Conservation (phyloP, 2,888 invertebrate species). For the Tethea ocularis region DNA sequence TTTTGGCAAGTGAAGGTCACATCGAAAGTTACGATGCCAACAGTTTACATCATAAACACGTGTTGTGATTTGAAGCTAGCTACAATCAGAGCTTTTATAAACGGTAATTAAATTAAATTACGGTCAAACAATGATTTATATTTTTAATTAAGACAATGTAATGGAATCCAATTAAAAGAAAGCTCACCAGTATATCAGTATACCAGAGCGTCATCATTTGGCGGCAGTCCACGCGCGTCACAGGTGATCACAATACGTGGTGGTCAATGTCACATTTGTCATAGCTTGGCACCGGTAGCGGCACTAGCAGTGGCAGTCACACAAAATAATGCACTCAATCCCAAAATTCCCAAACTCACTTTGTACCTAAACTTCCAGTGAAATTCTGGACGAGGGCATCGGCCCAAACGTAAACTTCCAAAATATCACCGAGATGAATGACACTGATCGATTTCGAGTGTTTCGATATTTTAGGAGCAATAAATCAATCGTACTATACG, state of each 20-base stretch:
- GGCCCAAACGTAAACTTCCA: conserved; percentile 50
- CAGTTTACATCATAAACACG: neutral
- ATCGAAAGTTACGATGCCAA: neutral
- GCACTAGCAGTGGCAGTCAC: conserved; percentile 19
- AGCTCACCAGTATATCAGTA: conserved; percentile 79
- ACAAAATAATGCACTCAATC: conserved; percentile 56
- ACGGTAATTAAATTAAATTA: neutral
- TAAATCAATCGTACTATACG: conserved; percentile 41
- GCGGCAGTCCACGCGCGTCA: conserved; percentile 75
- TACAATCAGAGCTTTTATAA: neutral
- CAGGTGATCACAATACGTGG: conserved; percentile 54
- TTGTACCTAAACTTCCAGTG: conserved; percentile 37
- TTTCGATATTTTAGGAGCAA: conserved; percentile 28
- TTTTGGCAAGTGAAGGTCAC: neutral
- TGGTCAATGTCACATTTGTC: conserved; percentile 69
- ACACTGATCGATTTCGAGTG: conserved; percentile 38
- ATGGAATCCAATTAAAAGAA: conserved; percentile 25
- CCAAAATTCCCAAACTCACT: conserved; percentile 27
- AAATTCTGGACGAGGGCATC: conserved; percentile 49
- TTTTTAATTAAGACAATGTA: conserved; percentile 6
- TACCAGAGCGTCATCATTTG: conserved; percentile 82
- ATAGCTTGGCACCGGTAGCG: conserved; percentile 47
- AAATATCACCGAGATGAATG: conserved; percentile 48
- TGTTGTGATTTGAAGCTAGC: neutral
- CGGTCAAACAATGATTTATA: neutral